Conservation (phyloP, 1,140 invertebrate genomes). For the Caenorhabditis briggsae region DNA sequence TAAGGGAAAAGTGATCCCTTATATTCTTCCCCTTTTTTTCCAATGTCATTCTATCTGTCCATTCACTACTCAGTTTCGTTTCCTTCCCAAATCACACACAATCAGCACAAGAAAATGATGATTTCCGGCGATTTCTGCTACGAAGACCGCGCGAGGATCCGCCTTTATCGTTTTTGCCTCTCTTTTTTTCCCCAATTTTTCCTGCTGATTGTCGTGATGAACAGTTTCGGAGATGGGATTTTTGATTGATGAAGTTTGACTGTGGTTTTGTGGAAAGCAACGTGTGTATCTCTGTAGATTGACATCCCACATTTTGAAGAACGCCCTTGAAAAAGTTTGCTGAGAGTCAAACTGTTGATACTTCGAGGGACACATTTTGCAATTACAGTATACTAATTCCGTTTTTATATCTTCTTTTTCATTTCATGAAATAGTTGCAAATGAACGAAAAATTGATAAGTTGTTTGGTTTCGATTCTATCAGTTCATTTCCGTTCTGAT, state of each 20-base stretch:
- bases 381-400: background rate
- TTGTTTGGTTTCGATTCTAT: background rate
- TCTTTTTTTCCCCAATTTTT: conserved; percentile 6
- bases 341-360: background rate
- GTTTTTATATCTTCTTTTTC: conserved; percentile 12
- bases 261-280: conserved; percentile 33
- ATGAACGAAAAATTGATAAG: conserved; percentile 45
- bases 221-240: conserved; percentile 51
- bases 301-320: conserved; percentile 9
- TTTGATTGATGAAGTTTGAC: conserved; percentile 55
- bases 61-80: conserved; percentile 29
- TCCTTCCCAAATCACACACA: background rate
- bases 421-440: conserved; percentile 1
- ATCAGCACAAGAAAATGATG: conserved; percentile 11
- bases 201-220: conserved; percentile 43
- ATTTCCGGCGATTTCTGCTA: conserved; percentile 35
- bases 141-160: conserved; percentile 20
- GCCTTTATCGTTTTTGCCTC: conserved; percentile 12
- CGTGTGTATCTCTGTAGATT: background rate
- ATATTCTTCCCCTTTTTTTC: conserved; percentile 4
- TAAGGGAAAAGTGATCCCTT: conserved; percentile 1
- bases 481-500: conserved; percentile 30
- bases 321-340: conserved; percentile 25
- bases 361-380: background rate
- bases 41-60: conserved; percentile 6